These are phyloP conservation scores for Paramisgurnus dabryanus DNA, from an alignment of 2,113 vertebrate species.

Conservation along the genomic window DNA sequence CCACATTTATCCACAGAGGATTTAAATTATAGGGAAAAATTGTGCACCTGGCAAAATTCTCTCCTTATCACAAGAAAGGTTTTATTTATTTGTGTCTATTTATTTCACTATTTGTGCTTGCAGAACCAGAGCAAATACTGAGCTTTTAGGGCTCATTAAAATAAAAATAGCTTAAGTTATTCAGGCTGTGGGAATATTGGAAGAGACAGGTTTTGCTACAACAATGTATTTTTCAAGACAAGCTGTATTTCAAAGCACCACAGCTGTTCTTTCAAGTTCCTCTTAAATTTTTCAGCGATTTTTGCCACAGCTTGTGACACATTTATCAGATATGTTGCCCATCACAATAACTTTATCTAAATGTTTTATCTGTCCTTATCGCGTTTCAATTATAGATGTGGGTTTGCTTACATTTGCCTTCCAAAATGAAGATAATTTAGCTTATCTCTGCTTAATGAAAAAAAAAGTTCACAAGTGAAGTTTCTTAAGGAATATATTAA, in stretches of 20 bases:
- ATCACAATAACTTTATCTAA: not conserved
- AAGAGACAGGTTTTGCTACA: conserved; percentile 44
- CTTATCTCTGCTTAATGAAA: not conserved
- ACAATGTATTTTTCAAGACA: conserved; percentile 53
- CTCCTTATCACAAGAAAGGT: conserved; percentile 31
- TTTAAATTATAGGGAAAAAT: too few relatives aligned
- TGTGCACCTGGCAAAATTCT: conserved; percentile 20
- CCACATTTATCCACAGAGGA: not conserved
- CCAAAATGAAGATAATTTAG: not conserved
- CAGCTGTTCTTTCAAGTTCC: not conserved
- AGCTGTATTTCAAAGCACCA: conserved; percentile 36
- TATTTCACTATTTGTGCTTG: not conserved
- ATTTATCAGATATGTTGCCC: not conserved
- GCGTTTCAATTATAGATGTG: conserved; percentile 16
- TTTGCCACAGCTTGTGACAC: not conserved
- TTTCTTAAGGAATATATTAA: not conserved
- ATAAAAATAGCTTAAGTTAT: conserved; percentile 7
- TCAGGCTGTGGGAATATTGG: conserved; percentile 26
- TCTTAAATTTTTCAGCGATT: not conserved
- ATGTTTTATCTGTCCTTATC: not conserved
- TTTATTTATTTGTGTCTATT: conserved; percentile 31
- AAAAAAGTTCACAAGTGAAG: not conserved
- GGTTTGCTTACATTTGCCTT: conserved; percentile 3
- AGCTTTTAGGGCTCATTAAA: conserved; percentile 53
- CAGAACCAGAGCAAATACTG: conserved; percentile 26